Conservation (phyloP, 1,140 invertebrate species). For the Planococcus citri region DNA sequence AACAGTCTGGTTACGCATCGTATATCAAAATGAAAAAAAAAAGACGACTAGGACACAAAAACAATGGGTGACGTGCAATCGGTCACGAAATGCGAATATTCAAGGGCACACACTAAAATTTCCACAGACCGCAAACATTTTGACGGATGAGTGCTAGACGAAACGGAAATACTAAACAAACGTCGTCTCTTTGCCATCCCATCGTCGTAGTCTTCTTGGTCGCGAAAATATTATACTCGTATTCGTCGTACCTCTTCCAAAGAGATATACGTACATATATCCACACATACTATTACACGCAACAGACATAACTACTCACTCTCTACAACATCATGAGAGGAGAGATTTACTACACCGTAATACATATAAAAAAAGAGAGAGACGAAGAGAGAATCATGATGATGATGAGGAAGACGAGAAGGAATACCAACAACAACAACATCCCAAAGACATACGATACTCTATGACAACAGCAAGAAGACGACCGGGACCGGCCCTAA, state of each 20-base stretch:
- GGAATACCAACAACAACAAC: not conserved
- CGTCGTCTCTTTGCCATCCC: not conserved
- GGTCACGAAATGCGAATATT: not conserved
- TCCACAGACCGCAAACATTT: constrained; percentile 5
- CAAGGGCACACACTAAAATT: not conserved
- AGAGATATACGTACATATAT: no score
- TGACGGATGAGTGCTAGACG: constrained; percentile 5
- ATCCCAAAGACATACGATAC: not conserved
- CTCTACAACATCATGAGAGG: no score
- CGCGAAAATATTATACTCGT: no score
- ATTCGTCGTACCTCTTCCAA: no score
- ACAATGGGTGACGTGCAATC: not conserved
- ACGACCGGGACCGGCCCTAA: not conserved
- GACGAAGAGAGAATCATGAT: not conserved
- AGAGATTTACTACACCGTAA: no score
- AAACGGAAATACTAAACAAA: constrained; percentile 7
- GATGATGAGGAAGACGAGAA: not conserved
- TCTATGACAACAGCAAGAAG: not conserved
- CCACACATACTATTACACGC: no score
- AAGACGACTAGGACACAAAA: no score
- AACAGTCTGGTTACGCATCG: no score
- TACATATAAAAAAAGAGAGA: not conserved
- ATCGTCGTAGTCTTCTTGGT: not conserved
- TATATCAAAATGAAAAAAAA: no score
- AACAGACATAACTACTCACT: no score